These are phyloP conservation scores for Neolamprologus caudopunctatus DNA, from an alignment of 2,113 vertebrate genomes.

Conservation along the genomic window DNA sequence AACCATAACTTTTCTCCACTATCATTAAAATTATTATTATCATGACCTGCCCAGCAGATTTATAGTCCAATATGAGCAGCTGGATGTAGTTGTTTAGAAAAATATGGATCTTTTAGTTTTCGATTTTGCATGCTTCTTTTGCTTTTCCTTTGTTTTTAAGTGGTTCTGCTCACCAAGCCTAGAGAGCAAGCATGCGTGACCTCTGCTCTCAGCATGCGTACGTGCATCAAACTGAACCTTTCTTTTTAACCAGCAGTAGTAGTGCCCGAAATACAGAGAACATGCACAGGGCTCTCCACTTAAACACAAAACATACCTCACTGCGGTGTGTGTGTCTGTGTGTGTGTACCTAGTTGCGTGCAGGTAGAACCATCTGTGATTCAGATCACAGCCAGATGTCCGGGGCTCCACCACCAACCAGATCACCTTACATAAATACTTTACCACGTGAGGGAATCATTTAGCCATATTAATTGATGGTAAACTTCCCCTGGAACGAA, in stretches of 20 bases:
- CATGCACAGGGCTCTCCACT: constrained; percentile 16
- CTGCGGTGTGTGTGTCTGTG: constrained; percentile 7
- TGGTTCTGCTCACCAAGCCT: constrained; percentile 3
- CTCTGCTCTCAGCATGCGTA: constrained; percentile 8
- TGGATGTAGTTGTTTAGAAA: not conserved
- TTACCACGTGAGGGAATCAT: constrained; percentile 89
- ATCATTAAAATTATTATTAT: not conserved
- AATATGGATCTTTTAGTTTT: not conserved
- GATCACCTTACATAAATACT: constrained; percentile 86
- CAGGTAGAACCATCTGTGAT: constrained; percentile 77
- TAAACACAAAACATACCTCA: constrained; percentile 14
- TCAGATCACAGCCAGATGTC: constrained; percentile 79
- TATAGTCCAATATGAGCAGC: not conserved
- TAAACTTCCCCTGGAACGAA: constrained; percentile 85
- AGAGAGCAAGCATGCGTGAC: constrained; percentile 34
- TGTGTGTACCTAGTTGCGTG: constrained; percentile 30
- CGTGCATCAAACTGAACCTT: constrained; percentile 16
- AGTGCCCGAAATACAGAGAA: constrained; percentile 2
- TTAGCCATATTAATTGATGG: constrained; percentile 88
- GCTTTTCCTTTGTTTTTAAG: not conserved
- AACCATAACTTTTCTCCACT: not conserved
- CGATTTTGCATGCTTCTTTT: not conserved
- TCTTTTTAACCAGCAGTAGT: constrained; percentile 34
- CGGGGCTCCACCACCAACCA: constrained; percentile 58
- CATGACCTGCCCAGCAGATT: not conserved